Percentiles rank a stretch among this genome's conserved stretches.
Evolutionary conservation across 2,888 invertebrate genomes (phyloP).

Genomic region (Dendrolimus houi): DNA sequence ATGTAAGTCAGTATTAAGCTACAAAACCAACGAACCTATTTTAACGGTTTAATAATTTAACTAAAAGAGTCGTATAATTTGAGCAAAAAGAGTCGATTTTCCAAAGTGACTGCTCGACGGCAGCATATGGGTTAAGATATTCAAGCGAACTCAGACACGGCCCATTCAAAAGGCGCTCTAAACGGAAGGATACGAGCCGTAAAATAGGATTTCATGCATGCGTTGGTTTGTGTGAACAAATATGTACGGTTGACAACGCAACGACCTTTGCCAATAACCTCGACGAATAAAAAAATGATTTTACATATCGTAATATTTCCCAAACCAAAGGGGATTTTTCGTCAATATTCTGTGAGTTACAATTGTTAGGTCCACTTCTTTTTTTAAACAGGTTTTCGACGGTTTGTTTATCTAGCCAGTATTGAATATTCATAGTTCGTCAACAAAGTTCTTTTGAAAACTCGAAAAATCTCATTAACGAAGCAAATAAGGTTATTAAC

Average conservation of each 20-base stretch:
- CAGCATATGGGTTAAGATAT: constrained; percentile 51
- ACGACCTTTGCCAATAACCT: constrained; percentile 64
- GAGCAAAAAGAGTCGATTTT: constrained; percentile 20
- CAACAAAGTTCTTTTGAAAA: too few species aligned
- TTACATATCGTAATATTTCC: constrained; percentile 19
- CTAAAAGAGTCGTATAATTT: neutral
- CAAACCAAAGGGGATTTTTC: neutral
- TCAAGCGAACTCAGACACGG: constrained; percentile 53
- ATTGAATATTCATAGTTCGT: too few species aligned
- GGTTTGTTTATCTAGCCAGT: too few species aligned
- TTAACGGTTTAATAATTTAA: neutral
- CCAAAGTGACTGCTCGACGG: constrained; percentile 28
- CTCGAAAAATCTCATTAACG: too few species aligned
- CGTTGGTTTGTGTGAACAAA: constrained; percentile 70
- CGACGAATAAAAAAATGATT: constrained; percentile 38
- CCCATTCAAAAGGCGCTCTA: constrained; percentile 68
- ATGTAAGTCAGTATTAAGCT: neutral
- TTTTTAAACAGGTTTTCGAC: too few species aligned
- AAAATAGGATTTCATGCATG: constrained; percentile 75
- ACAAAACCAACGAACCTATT: neutral
- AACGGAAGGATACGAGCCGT: constrained; percentile 69
- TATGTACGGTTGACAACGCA: constrained; percentile 66
- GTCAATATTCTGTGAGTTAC: too few species aligned
- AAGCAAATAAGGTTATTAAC: too few species aligned
- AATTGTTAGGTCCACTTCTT: too few species aligned